These are phyloP conservation scores for Morpho deidamia DNA, from an alignment of 2,888 invertebrate genomes.

Conservation along the genomic window DNA sequence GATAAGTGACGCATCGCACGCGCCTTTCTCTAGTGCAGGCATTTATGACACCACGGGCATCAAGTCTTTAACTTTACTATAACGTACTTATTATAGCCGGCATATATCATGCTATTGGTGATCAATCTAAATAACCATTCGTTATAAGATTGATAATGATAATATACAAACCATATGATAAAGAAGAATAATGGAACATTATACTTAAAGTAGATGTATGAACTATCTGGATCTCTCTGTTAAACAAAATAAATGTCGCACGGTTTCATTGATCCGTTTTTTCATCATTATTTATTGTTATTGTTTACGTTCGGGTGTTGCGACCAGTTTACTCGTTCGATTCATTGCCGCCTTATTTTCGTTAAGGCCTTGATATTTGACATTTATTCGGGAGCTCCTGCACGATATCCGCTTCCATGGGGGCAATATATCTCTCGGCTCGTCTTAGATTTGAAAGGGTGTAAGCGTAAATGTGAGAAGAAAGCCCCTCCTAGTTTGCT, in stretches of 20 bases:
- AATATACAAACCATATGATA: no score
- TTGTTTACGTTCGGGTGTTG: constrained; percentile 9
- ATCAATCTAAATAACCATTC: no score
- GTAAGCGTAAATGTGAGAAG: neutral
- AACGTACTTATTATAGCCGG: no score
- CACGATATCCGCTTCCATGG: neutral
- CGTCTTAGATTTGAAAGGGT: neutral
- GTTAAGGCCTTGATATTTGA: constrained; percentile 30
- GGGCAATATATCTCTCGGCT: neutral
- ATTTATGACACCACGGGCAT: no score
- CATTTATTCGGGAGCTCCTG: constrained; percentile 41
- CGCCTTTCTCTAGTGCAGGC: no score
- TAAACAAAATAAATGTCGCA: constrained; percentile 9
- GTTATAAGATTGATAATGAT: no score
- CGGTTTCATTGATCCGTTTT: constrained; percentile 6
- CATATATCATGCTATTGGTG: no score
- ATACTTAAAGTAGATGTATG: no score
- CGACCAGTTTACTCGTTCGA: constrained; percentile 9
- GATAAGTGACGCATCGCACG: no score
- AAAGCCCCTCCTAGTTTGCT: no score
- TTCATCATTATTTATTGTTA: constrained; percentile 17
- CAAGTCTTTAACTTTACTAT: no score
- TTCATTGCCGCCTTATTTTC: constrained; percentile 15
- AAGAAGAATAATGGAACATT: no score
- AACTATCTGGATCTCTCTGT: neutral